Evolutionary conservation across 2,888 invertebrate species (phyloP).

Genomic region (Norana najaformis): DNA sequence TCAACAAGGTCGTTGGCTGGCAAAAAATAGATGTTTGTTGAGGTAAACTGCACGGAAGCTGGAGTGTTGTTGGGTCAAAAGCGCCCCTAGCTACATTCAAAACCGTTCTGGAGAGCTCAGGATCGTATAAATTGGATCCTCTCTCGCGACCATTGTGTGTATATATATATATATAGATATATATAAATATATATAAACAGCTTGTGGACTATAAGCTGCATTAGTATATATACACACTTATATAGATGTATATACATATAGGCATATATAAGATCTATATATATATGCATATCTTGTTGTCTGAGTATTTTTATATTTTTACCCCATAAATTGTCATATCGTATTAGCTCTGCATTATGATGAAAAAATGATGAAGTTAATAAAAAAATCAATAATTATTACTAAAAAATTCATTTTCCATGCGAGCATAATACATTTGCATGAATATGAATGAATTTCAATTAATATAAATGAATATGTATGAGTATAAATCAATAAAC

Average conservation of each 20-base stretch:
- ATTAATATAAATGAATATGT: not conserved
- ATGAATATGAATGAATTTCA: not conserved
- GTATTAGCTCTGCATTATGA: not conserved
- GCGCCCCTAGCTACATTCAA: not conserved
- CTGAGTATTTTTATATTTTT: not conserved
- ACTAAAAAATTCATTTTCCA: not conserved
- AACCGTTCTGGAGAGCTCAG: not conserved
- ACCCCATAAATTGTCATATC: not conserved
- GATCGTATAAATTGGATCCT: not conserved
- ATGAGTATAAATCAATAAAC: not conserved
- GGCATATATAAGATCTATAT: not conserved
- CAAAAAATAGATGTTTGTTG: not conserved
- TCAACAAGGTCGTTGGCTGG: not conserved
- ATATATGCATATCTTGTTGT: not conserved
- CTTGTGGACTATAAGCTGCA: too few species aligned
- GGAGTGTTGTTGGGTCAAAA: not conserved
- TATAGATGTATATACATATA: not conserved
- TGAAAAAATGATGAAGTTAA: not conserved
- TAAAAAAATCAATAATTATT: not conserved
- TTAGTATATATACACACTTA: not conserved
- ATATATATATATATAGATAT: not conserved
- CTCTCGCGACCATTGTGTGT: not conserved
- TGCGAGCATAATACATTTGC: not conserved
- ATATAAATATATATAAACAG: too few species aligned
- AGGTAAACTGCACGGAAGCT: not conserved